A percentile compares a stretch with the other conserved stretches of the same genome.
phyloP scores from a whole-genome alignment of 1,140 invertebrate genomes.

The Drosophila santomea region DNA sequence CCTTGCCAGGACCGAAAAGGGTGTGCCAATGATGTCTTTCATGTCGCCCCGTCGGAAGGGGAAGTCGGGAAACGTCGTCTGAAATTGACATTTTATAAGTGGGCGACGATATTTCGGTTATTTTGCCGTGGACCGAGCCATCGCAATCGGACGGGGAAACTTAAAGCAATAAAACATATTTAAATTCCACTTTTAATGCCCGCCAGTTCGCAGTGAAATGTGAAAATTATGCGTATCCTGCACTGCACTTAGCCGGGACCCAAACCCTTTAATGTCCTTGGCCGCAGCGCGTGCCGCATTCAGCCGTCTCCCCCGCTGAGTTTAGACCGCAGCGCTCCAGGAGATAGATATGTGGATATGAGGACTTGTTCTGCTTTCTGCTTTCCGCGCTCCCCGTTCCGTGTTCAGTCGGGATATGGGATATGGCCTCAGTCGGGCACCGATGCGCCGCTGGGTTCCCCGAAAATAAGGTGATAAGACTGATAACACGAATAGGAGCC shows the following conservation, averaged over 20 bases:
- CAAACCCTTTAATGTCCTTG: constrained; percentile 65
- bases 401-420: not conserved
- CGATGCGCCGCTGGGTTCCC: constrained; percentile 30
- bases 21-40: constrained; percentile 60
- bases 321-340: constrained; percentile 71
- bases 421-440: constrained; percentile 16
- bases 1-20: constrained; percentile 53
- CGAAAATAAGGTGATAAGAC: constrained; percentile 63
- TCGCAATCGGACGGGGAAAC: constrained; percentile 22
- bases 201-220: constrained; percentile 48
- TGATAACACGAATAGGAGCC: constrained; percentile 51
- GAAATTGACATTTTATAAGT: constrained; percentile 84
- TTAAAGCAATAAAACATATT: constrained; percentile 80
- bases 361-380: not conserved
- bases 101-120: constrained; percentile 50
- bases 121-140: constrained; percentile 15
- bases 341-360: constrained; percentile 55
- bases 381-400: not conserved
- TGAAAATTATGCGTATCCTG: constrained; percentile 73
- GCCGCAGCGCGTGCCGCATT: constrained; percentile 64
- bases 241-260: constrained; percentile 56
- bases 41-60: constrained; percentile 26
- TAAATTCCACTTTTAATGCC: constrained; percentile 61
- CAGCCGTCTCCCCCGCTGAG: constrained; percentile 59
- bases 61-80: constrained; percentile 45